Base-by-base conservation (phyloP, 2,888 invertebrate species). In the Lumbricus terrestris region DNA sequence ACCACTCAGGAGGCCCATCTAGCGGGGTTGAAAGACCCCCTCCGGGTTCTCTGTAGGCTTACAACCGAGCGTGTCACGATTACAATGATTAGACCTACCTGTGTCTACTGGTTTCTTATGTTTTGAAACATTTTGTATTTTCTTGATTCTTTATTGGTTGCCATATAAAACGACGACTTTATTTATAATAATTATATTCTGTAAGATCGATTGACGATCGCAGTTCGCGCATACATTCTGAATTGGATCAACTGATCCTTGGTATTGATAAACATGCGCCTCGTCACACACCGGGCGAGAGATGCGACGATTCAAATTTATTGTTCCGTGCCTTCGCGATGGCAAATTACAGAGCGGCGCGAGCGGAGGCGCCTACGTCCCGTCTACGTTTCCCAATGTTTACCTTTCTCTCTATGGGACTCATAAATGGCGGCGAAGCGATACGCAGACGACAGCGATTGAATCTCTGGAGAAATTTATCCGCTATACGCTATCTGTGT, bases 291-390 rank as follows among this genome's bases (percentile, higher is more conserved):
- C 96, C 94, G 94, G 96, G 96, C 95, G 96, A 96, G 96, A 40
- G 40, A 40, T n/a, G 93, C 95, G 95, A 85, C 96, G 93, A 92
- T 96, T 95, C 91, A 96, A 94, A 89, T 95, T 95, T 93, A 96
- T 96, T 88, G 97, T 96, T 93, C 96, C 96, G 13, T 97, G 97
- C 94, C 96, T 96, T 91, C 96, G 97, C 6, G 13, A 20, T 92
- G 96, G 96, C 91, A 96, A 95, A 93, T 96, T 96, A 82, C 97
- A 97, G 91, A 96, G 95, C 91, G 96, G 95, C 93, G 97, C 97
- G 90, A 96, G 96, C 69, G 96, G 96, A 98, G 97, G 92, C 96
- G 95, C 92, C 97, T 83, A n/a, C n/a, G n/a, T 97, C 96, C 94
- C 97, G 97, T 34, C 98, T 98, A 91, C 96, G 69, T 69, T 69